Conservation (phyloP, 2,888 invertebrate species). For the Coelogynopora nodosa region DNA sequence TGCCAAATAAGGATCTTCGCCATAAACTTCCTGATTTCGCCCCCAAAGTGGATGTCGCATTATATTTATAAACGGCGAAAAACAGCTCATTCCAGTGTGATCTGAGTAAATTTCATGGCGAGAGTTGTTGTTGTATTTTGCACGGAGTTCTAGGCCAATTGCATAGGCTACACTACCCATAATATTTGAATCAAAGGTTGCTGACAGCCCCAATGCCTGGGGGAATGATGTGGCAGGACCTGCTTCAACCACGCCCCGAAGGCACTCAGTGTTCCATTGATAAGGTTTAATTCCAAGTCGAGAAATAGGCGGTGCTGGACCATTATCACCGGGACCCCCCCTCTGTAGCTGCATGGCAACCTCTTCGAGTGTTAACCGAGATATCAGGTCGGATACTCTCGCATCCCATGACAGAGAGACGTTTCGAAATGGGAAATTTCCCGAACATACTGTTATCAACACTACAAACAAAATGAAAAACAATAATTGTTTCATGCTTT, state of each 20-base stretch:
- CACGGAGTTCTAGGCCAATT: conserved; percentile 45
- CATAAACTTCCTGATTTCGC: conserved; percentile 45
- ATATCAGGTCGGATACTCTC: conserved; percentile 34
- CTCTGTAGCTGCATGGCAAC: conserved; percentile 13
- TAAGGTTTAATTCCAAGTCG: conserved; percentile 43
- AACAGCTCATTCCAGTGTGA: conserved; percentile 46
- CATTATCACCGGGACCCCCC: conserved; percentile 38
- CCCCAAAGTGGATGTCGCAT: conserved; percentile 47
- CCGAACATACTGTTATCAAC: no score
- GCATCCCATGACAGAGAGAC: conserved; percentile 40
- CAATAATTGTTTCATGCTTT: no score
- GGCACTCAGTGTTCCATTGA: conserved; percentile 44
- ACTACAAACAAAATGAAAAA: no score
- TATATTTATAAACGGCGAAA: conserved; percentile 45
- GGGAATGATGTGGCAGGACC: conserved; percentile 44
- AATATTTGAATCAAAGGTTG: conserved; percentile 36
- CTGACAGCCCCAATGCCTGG: conserved; percentile 42
- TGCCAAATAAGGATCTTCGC: conserved; percentile 46
- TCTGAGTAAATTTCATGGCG: conserved; percentile 41
- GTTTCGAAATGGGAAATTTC: conserved; percentile 43
- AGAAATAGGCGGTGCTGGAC: conserved; percentile 41
- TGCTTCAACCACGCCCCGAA: conserved; percentile 38
- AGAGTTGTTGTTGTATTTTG: conserved; percentile 41
- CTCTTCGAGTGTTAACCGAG: conserved; percentile 39
- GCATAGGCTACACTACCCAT: conserved; percentile 35